Conservation (phyloP, 2,797 vertebrate genomes). For the Onychomys arenicola region DNA sequence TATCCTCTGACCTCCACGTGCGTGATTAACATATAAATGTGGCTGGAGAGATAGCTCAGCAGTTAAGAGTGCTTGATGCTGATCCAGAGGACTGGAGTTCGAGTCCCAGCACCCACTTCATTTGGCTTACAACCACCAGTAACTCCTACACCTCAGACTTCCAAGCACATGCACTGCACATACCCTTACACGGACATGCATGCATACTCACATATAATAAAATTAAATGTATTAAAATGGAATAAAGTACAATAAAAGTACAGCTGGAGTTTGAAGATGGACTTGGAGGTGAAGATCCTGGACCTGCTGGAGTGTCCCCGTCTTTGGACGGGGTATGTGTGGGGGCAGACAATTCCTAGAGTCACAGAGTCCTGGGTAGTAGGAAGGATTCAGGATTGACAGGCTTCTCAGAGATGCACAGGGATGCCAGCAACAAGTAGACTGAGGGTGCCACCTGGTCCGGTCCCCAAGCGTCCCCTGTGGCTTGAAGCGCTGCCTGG, state of each 20-base stretch:
- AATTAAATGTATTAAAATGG: neutral
- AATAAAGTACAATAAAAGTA: neutral
- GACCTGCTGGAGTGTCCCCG: too few species aligned
- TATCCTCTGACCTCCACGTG: neutral
- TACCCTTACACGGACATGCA: neutral
- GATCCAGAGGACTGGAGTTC: neutral
- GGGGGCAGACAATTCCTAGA: neutral
- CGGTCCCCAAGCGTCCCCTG: neutral
- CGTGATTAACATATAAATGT: neutral
- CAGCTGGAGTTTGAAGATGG: neutral
- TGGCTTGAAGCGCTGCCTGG: neutral
- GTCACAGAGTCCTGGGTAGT: neutral
- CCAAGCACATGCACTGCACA: neutral
- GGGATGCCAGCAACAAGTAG: neutral
- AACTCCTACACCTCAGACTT: neutral
- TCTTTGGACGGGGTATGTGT: rapidly evolving
- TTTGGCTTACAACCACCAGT: neutral
- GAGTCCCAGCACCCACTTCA: neutral
- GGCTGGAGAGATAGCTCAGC: neutral
- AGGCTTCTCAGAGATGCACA: neutral
- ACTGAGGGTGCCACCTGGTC: neutral
- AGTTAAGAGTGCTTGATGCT: neutral
- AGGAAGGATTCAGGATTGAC: neutral
- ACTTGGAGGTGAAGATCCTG: neutral
- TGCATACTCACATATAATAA: neutral